Percentiles rank a stretch among this genome's conserved stretches.
Conservation (phyloP, 2,113 vertebrate genomes). For the Xenopus borealis region DNA sequence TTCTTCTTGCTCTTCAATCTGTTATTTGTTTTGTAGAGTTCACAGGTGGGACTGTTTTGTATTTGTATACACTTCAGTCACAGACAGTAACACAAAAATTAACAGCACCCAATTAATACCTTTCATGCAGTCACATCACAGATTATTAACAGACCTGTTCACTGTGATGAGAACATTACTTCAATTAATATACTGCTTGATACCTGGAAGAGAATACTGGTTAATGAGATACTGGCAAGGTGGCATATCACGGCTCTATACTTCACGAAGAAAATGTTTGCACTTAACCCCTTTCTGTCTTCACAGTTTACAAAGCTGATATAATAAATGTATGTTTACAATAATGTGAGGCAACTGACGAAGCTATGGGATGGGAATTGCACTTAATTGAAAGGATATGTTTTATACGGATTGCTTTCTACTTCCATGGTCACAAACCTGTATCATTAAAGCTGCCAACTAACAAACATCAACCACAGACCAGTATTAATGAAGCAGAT, state of each 20-base stretch:
- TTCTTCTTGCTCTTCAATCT: too few species aligned
- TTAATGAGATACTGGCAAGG: constrained; percentile 45
- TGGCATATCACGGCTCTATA: constrained; percentile 17
- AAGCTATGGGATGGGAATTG: constrained; percentile 50
- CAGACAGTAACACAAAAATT: constrained; percentile 52
- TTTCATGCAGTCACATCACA: constrained; percentile 60
- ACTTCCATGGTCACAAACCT: constrained; percentile 72
- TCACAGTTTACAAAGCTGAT: background rate
- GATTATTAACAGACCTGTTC: constrained; percentile 69
- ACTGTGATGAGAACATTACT: constrained; percentile 80
- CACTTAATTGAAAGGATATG: constrained; percentile 81
- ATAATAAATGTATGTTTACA: constrained; percentile 57
- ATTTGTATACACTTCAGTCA: background rate
- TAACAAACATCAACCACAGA: constrained; percentile 85
- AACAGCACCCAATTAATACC: constrained; percentile 73
- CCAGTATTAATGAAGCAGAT: constrained; percentile 90
- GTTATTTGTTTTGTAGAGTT: background rate
- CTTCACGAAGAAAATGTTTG: background rate
- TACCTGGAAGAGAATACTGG: constrained; percentile 57
- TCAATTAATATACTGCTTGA: constrained; percentile 67
- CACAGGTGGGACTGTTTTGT: too few species aligned
- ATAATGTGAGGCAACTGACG: constrained; percentile 60
- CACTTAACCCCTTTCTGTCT: background rate
- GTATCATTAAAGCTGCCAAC: constrained; percentile 88
- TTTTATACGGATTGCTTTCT: constrained; percentile 76